A percentile compares a stretch with the other conserved stretches of the same genome.
These are phyloP conservation scores for Chionoecetes opilio DNA, from an alignment of 1,140 invertebrate species.

Conservation along the genomic window DNA sequence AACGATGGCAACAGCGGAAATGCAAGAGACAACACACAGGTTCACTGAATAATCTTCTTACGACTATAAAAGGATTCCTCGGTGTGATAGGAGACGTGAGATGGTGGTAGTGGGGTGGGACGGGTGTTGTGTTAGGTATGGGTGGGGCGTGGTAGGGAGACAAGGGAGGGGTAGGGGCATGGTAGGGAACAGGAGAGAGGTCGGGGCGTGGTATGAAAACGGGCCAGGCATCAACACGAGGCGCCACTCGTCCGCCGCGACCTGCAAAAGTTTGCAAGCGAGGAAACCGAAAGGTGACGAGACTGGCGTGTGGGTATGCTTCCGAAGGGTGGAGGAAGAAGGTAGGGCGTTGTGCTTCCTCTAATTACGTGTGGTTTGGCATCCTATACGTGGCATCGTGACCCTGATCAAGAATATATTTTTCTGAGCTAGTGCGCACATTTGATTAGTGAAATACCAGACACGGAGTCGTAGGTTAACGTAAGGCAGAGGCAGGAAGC, in stretches of 20 bases:
- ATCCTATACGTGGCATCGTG: not conserved
- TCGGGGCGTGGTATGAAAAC: not conserved
- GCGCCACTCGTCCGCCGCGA: not conserved
- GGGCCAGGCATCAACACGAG: constrained; percentile 5
- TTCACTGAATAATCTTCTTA: not conserved
- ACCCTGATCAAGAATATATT: not conserved
- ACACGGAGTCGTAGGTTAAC: no score
- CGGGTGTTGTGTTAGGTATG: not conserved
- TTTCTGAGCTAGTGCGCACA: not conserved
- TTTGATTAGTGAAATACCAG: no score
- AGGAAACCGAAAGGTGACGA: constrained; percentile 32
- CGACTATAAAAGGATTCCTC: not conserved
- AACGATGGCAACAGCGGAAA: not conserved
- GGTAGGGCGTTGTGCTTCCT: not conserved
- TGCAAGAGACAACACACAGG: no score
- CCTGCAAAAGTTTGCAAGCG: constrained; percentile 1
- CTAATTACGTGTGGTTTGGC: constrained; percentile 1
- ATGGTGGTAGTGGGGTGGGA: not conserved
- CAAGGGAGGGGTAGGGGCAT: not conserved
- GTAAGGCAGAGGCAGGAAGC: not conserved
- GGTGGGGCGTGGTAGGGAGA: not conserved
- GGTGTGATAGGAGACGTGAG: not conserved
- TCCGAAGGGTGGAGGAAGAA: not conserved
- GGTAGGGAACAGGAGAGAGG: no score
- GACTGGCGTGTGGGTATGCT: not conserved